Evolutionary conservation across 2,888 invertebrate genomes (phyloP), one percentile per base, ranked within the genome.

Genomic region (Sinhomidia bicolor): DNA sequence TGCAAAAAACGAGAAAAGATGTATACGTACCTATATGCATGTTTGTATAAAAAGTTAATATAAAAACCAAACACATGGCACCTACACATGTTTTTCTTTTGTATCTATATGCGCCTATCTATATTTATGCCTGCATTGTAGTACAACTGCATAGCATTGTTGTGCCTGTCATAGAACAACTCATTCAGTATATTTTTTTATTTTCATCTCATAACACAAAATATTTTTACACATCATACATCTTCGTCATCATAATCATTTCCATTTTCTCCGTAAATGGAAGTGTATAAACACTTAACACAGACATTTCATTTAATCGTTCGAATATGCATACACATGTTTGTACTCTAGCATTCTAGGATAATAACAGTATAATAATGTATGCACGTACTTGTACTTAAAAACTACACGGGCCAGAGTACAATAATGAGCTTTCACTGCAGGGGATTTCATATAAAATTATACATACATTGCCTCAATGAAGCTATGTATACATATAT

Each of bases 351-450:
- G 26, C 23, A 9, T 20, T 26, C 60, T 20, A 57, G 3, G 26
- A 29, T 26, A 62, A 62, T 62, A 62, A 62, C 12, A n/a, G n/a
- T n/a, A n/a, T n/a, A 62, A 29, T 62, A 62, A 62, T 62, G 29
- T 62, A 62, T 9, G 60, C n/a, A n/a, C 68, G 65, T 17, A 65
- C n/a, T 65, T 65, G 36, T 60, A 29, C 60, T 60, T 60, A 60
- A 60, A 60, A 60, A 6, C 10, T 60, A 60, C 29, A 60, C 12
- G 36, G n/a, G 68, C 17, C n/a, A n/a, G n/a, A n/a, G 32, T 5
- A 65, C 20, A n/a, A 44, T 81, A 81, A 81, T 81, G 81, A 81
- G 60, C 81, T 81, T 81, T 81, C 81, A 44, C 81, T 81, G 62
- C 44, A 57, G 81, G 81, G 47, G 65, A 26, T 81, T 79, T 10